Base-by-base conservation (phyloP, 1,140 invertebrate species). In the Globodera rostochiensis region DNA sequence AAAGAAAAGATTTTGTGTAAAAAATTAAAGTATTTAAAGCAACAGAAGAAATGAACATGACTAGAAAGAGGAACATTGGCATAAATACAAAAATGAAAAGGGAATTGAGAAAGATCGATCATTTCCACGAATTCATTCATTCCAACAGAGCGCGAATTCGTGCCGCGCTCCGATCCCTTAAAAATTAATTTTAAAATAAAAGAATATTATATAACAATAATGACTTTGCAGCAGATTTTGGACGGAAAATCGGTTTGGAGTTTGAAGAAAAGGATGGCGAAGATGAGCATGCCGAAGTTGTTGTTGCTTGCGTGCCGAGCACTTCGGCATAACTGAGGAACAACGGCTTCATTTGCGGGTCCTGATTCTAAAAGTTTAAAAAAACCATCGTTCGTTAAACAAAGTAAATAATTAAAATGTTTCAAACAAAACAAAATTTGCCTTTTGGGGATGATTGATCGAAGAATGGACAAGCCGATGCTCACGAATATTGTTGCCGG, bases 401-500 rank as follows among this genome's bases (percentile, higher is more conserved):
- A 9, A 8, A 46, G 21, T 70, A 74, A 74, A 45, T 80, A 60
- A 8, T 6, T 25, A 80, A 46, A 82, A 45, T 5, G 5, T 6
- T 25, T 53, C 9, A 46, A 8, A 11, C 46, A 66, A 66, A 66
- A 13, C 11, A 9, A 8, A 60, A 83, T 67, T 13, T 15, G 78
- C 57, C 57, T 64, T 64, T 64, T 15, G 66, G 64, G 53, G 36
- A 25, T 69, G 83, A 49, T 11, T 36, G 4, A 70, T 73, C 36
- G 67, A 73, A 46, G 86, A 81, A 5, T 79, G 69, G 36, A 73
- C 69, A 53, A 94, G 91, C 95, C 69, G 69, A 45, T 45, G 25
- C 11, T 71, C 69, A 25, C 46, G 25, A 36, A 99, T 98, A 90
- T 99, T 99, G 91, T 99, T 99, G 0, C 97, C 97, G 19, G 96